Evolutionary conservation across 2,797 vertebrate species (phyloP).

Genomic region (Borostomias antarcticus): DNA sequence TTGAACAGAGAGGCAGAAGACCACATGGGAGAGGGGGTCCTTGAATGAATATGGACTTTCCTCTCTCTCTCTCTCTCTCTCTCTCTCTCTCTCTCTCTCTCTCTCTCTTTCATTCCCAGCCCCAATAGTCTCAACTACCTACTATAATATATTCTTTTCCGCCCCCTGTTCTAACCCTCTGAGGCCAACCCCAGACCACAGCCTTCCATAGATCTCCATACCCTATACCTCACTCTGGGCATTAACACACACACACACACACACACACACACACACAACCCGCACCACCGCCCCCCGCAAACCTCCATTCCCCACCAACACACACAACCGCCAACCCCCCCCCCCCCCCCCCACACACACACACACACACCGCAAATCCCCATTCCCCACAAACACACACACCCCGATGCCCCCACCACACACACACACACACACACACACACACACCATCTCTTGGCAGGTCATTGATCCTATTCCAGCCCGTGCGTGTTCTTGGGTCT

Average conservation of each 20-base stretch:
- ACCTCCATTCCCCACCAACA: neutral
- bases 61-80: conserved; percentile 12
- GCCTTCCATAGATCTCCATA: conserved; percentile 7
- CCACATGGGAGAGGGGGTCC: conserved; percentile 20
- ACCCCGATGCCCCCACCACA: too few relatives aligned
- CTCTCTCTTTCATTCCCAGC: conserved; percentile 13
- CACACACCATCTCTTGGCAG: conserved; percentile 18
- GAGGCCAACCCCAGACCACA: too few relatives aligned
- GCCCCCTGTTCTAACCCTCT: too few relatives aligned
- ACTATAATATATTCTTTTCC: too few relatives aligned
- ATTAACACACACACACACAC: neutral
- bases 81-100: neutral
- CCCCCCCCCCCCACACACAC: neutral
- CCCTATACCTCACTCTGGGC: neutral
- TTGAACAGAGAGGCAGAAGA: conserved; percentile 36
- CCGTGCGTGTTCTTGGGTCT: conserved; percentile 35
- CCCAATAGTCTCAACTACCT: too few relatives aligned
- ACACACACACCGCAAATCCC: conserved; percentile 18
- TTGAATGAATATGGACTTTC: conserved; percentile 52
- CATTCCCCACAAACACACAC: too few relatives aligned
- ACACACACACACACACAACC: conserved; percentile 2
- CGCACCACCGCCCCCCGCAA: too few relatives aligned
- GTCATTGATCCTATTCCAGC: conserved; percentile 62
- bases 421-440: conserved; percentile 30
- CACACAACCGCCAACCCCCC: neutral